Conservation (phyloP, 2,888 invertebrate genomes). For the Stegana nigrithorax region DNA sequence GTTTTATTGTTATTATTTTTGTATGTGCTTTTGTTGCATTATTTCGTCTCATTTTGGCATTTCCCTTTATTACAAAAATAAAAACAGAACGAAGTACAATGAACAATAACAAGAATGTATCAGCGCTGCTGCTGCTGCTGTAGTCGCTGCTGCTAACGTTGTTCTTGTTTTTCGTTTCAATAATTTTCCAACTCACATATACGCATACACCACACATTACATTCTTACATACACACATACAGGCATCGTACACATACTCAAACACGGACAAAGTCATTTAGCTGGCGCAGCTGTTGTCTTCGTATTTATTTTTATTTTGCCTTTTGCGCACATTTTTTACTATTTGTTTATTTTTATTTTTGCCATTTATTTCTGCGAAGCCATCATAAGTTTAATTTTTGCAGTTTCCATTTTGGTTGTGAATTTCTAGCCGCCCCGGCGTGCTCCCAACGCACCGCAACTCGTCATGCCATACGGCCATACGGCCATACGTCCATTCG, state of each 20-base stretch:
- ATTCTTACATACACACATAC: constrained; percentile 7
- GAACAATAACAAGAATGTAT: constrained; percentile 9
- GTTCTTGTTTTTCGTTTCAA: constrained; percentile 33
- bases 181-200: constrained; percentile 37
- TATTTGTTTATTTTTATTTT: constrained; percentile 38
- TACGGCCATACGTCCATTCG: not conserved
- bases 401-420: constrained; percentile 45
- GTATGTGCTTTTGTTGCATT: not conserved
- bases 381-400: constrained; percentile 49
- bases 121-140: not conserved
- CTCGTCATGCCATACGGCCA: not conserved
- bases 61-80: constrained; percentile 29
- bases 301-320: constrained; percentile 42
- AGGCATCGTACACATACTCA: constrained; percentile 12
- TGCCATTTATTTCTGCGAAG: constrained; percentile 23
- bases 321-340: constrained; percentile 30
- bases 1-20: constrained; percentile 50
- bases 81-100: constrained; percentile 23
- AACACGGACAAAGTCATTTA: not conserved
- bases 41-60: constrained; percentile 35
- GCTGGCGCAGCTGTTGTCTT: constrained; percentile 53
- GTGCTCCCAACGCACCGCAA: not conserved
- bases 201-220: not conserved
- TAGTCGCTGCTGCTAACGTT: not conserved
- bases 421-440: constrained; percentile 34